A percentile compares a stretch with the other conserved stretches of the same genome.
Evolutionary conservation across 2,113 vertebrate species (phyloP).

Genomic region (Perognathus longimembris): DNA sequence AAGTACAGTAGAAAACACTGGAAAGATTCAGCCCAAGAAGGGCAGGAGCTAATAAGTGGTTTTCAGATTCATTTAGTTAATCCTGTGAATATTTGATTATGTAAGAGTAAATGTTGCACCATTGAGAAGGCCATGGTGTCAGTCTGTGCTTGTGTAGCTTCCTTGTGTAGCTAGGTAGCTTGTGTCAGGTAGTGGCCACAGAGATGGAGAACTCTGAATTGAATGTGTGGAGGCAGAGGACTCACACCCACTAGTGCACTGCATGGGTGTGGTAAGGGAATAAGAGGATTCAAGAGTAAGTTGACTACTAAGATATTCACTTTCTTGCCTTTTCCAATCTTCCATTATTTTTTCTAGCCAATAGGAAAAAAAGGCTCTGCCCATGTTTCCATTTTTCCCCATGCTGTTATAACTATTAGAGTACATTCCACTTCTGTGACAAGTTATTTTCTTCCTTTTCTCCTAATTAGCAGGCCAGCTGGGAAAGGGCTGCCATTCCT

Average conservation of each 20-base stretch:
- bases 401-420: not conserved
- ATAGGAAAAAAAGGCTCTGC: not conserved
- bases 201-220: too few relatives aligned
- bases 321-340: not conserved
- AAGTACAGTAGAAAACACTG: not conserved
- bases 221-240: not conserved
- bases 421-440: not conserved
- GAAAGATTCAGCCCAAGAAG: not conserved
- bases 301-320: not conserved
- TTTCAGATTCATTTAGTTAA: not conserved
- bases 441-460: not conserved
- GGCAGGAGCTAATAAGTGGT: not conserved
- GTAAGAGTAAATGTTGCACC: not conserved
- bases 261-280: not conserved
- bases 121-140: too few relatives aligned
- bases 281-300: not conserved
- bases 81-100: not conserved
- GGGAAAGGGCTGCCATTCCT: not conserved
- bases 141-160: too few relatives aligned
- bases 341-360: not conserved
- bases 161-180: not conserved
- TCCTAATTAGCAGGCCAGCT: not conserved
- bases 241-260: not conserved
- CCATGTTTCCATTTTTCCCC: too few relatives aligned
- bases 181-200: not conserved